phyloP scores from a whole-genome alignment of 2,113 vertebrate species.

The Eolophus roseicapilla region DNA sequence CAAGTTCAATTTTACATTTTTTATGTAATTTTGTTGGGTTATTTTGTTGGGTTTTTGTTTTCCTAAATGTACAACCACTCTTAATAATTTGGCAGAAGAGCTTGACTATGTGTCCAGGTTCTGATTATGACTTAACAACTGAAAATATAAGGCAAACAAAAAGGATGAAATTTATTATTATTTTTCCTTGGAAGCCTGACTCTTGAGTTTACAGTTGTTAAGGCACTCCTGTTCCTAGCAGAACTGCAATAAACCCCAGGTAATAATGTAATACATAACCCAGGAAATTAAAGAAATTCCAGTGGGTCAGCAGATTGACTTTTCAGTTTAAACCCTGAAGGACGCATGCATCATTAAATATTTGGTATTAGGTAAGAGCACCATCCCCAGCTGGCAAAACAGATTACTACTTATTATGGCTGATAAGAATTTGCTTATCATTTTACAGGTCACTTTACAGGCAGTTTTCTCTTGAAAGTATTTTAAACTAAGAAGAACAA shows the following conservation, averaged over 20 bases:
- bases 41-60: not conserved
- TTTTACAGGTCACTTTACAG: not conserved
- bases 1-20: not conserved
- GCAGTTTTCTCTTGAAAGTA: not conserved
- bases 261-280: conserved; percentile 36
- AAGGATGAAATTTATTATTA: not conserved
- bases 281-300: conserved; percentile 64
- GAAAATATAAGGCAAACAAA: not conserved
- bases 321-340: conserved; percentile 30
- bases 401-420: not conserved
- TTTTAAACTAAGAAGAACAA: not conserved
- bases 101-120: not conserved
- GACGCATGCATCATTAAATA: conserved; percentile 15
- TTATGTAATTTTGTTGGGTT: not conserved
- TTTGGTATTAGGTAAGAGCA: conserved; percentile 23
- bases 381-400: conserved; percentile 12
- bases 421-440: not conserved
- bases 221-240: not conserved
- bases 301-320: not conserved
- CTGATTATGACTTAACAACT: not conserved
- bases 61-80: not conserved
- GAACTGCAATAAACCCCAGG: not conserved
- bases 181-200: not conserved
- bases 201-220: not conserved
- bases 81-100: not conserved